These are phyloP conservation scores for Drosophila saltans DNA, from an alignment of 1,140 invertebrate species.

Conservation along the genomic window DNA sequence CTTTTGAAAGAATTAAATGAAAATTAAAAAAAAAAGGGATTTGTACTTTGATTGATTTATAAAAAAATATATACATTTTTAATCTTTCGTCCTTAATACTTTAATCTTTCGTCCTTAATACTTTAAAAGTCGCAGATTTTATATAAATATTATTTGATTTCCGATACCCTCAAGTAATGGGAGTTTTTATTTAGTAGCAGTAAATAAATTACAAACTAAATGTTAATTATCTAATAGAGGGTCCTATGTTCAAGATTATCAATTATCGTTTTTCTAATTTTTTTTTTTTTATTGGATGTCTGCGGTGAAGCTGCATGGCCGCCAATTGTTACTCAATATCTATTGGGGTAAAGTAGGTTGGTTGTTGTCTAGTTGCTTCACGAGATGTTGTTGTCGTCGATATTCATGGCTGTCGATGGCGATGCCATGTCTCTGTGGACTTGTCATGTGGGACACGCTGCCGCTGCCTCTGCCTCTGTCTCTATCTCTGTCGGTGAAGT, in stretches of 20 bases:
- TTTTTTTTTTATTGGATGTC: conserved; percentile 9
- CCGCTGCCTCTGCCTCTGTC: conserved; percentile 12
- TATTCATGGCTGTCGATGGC: conserved; percentile 21
- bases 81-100: no score
- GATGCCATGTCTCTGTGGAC: conserved; percentile 28
- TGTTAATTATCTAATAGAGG: no score
- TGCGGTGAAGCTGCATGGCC: conserved; percentile 27
- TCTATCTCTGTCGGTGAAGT: neutral
- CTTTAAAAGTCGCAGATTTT: no score
- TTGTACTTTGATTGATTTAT: neutral
- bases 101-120: no score
- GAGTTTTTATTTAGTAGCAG: no score
- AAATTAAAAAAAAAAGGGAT: neutral
- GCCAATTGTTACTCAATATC: conserved; percentile 71
- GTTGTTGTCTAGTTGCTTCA: conserved; percentile 25
- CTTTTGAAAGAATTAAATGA: neutral
- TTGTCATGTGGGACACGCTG: conserved; percentile 41
- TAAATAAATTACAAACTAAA: no score
- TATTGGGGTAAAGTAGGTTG: conserved; percentile 66
- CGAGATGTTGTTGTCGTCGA: conserved; percentile 28
- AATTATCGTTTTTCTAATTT: conserved; percentile 2
- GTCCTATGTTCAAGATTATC: no score
- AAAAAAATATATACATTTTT: no score
- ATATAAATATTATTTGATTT: no score
- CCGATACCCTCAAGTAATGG: no score